Percentiles rank a stretch among this genome's conserved stretches.
phyloP scores from a whole-genome alignment of 2,888 invertebrate genomes.

The Drosophila hamatofila region DNA sequence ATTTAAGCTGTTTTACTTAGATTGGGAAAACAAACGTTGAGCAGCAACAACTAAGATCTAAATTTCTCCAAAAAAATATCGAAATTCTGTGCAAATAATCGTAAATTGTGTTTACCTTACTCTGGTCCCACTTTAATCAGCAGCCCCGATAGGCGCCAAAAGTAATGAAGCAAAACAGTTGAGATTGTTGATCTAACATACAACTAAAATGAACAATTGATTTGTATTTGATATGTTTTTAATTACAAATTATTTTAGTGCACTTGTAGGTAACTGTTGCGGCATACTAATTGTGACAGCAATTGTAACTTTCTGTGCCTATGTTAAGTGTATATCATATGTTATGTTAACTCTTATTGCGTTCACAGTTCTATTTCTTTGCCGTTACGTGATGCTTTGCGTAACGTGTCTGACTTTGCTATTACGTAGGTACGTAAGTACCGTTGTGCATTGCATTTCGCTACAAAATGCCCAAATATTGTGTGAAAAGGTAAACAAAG shows the following conservation, averaged over 20 bases:
- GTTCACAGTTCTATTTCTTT: constrained; percentile 13
- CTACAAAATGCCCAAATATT: constrained; percentile 69
- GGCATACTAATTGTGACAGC: neutral
- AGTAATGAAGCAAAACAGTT: fast-evolving
- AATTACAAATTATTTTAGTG: neutral
- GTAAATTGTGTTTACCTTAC: too few species aligned
- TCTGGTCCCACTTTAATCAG: constrained; percentile 5
- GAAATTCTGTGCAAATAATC: neutral
- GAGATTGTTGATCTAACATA: fast-evolving
- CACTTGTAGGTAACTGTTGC: neutral
- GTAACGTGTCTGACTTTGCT: constrained; percentile 38
- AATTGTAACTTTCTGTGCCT: neutral
- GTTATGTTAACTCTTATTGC: constrained; percentile 23
- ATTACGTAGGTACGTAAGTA: constrained; percentile 53
- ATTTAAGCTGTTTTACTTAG: constrained; percentile 5
- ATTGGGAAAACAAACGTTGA: neutral
- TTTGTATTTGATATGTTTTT: too few species aligned
- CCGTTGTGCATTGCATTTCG: constrained; percentile 64
- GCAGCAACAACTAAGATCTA: neutral
- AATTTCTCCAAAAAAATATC: neutral
- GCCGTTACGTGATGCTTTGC: neutral
- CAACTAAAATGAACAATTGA: neutral
- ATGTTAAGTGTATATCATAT: constrained; percentile 6
- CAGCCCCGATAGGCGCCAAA: neutral
- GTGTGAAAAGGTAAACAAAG: constrained; percentile 72